Evolutionary conservation across 2,797 vertebrate genomes (phyloP), one percentile per base, ranked within the genome.

Genomic region (Cetoscarus ocellatus): DNA sequence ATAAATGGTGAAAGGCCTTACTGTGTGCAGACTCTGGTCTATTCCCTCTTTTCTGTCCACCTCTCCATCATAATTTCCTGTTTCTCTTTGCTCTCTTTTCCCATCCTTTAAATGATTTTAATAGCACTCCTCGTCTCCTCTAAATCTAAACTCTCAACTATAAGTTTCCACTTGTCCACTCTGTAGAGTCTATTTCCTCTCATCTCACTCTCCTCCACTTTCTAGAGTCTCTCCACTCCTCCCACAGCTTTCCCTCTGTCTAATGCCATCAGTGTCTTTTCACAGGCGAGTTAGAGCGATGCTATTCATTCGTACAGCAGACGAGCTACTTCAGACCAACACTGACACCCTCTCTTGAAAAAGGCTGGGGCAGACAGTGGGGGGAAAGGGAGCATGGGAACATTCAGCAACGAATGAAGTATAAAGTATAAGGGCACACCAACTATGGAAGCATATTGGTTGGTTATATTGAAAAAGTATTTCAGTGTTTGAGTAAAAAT

Each of bases 381-480:
- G 80, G 62, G 67, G 80, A 73, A 60, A 70, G 40, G 69, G 86
- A 86, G 82, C 87, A 89, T 90, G 87, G 86, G 90, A 90, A 90
- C 71, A 8, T 15, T 80, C 40, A 10, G 65, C 52, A 19, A 10
- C 1, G 19, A 60, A 48, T 18, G 39, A 15, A 14, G 45, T 47
- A 61, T 3, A 39, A 7, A 7, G 38, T 5, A 27, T 10, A 10
- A 39, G 38, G 38, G 7, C 27, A 27, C 2, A 27, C 27, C 27
- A 27, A 27, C 27, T 27, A 27, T 4, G 27, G 27, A 27, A 27
- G 27, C 27, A 27, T 27, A 27, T 27, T 27, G 27, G 2, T 27
- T 27, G 27, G 4, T 27, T 27, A 27, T 27, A 27, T 27, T 27
- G 27, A 27, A 6, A n/a, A 40, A 12, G 11, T 12, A 5, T 13